Base-by-base conservation (phyloP, 2,888 invertebrate genomes). In the Drosophila prolongata region DNA sequence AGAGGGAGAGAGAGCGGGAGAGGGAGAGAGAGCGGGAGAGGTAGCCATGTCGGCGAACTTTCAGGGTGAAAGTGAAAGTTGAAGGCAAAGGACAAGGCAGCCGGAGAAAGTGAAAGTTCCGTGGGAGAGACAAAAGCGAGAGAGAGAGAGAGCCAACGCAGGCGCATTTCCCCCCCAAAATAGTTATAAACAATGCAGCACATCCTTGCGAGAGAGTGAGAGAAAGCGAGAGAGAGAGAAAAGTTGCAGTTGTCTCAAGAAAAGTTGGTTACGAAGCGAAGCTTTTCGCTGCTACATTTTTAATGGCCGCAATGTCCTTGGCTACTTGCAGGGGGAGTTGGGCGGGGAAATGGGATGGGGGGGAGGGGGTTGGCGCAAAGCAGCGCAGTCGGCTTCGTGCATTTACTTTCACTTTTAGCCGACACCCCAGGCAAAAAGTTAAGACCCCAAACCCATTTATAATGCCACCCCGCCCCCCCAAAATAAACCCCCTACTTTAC, bases 221-320 rank as follows among this genome's bases (percentile, higher is more conserved):
- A 47, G 35, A 19, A 14, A 47, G 42, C 3, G 16, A 27, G 54
- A 46, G 56, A 43, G 60, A 40, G 57, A 16, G 42, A 24, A 47
- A 73, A 53, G 70, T 30, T 77, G 77, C 76, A 69, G 59, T 82
- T 75, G 84, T 80, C 84, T 89, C 84, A 80, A 78, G 77, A 85
- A 79, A 84, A 58, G 54, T 68, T 72, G 67, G 56, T 11, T 37
- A 30, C 58, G 24, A 24, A 24, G 24, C 55, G 2, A 64, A 77
- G 77, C 83, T 82, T 82, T 71, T 64, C 55, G 56, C 83, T 81
- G 79, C 80, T 89, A 77, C 75, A 79, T 74, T 84, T 90, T 91
- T 91, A 90, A 91, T 91, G 87, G 90, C 89, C 90, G 76, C 81
- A 90, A 90, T 91, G 91, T 91, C 91, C 91, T 91, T 91, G 91